Base-by-base conservation (phyloP, 2,888 invertebrate species). In the Pinctada fucata region DNA sequence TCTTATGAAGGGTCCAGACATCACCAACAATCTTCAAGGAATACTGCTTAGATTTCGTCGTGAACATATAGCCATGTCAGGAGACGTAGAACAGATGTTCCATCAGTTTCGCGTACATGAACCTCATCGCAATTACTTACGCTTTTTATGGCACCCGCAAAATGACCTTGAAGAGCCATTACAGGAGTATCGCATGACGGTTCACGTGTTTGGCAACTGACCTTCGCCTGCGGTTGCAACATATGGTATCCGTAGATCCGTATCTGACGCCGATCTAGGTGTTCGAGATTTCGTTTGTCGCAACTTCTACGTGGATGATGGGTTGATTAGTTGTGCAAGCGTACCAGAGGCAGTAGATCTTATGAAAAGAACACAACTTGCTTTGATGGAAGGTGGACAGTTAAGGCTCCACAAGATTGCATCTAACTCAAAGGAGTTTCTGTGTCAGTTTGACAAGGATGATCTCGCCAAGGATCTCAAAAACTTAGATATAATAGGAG, bases 301-400 rank as follows among this genome's bases (percentile, higher is more conserved):
- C 6, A 75, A 82, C 67, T 85, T 84, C 75, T 85, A 85, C 68
- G 83, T 85, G 2, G 85, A 85, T 51, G 85, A 85, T 70, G 83
- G 76, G 3, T 75, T 85, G 2, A 76, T 68, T 0, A 82, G 84
- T 13, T 48, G 69, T 47, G 66, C 75, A 13, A 79, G 77, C 8
- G 71, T 49, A 8, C 47, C 65, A 48, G 71, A 78, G 52, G 75
- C 81, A 16, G 72, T 79, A 31, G 72, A 76, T 69, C 67, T 85
- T 16, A 52, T 82, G 68, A 76, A 73, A 63, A 75, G 80, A 66
- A 83, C 85, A n/a, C 83, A 82, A 50, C 10, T 45, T 50, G 75
- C 70, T 31, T 51, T 83, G n/a, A 67, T 52, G 48, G 8, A 50
- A n/a, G 70, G 72, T 47, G 86, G 82, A n/a, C 83, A 82, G 13